Evolutionary conservation across 2,113 vertebrate genomes (phyloP), one percentile per base, ranked within the genome.

Genomic region (Rhinopomastus cyanomelas): DNA sequence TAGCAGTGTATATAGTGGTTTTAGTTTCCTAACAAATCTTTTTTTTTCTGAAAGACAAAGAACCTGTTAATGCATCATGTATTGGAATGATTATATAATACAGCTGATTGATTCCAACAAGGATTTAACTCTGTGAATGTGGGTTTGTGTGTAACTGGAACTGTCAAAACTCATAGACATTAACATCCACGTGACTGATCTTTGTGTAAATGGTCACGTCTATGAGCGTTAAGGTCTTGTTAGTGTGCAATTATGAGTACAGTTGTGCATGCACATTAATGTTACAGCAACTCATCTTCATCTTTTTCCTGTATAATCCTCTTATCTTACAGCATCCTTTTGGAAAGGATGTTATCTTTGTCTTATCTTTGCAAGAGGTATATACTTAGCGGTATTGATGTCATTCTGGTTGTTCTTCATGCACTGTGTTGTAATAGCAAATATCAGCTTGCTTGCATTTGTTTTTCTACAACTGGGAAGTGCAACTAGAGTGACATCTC

Each of bases 151-250:
- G 21, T 93, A 95, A 89, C 59, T 91, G 67, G 57, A 85, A 75
- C 57, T 85, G 61, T 93, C 60, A 14, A 48, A 91, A n/a, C 27
- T 94, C 78, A 90, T 97, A 96, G 96, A 94, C 96, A 96, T 88
- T 96, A 92, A 91, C 23, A 26, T 84, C 67, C 74, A 74, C 61
- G 84, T 89, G 94, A 61, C 85, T 91, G 68, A 92, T 95, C 64
- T 90, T 95, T 76, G 69, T 93, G 22, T 77, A 92, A 95, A 67
- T 79, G 87, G 81, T 92, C 87, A 84, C 56, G 81, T 91, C 60
- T 89, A 75, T 94, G 91, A 95, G 93, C 67, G 95, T 96, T 75
- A 89, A 90, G 73, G 91, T 84, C 85, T 89, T 85, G n/a, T 91
- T 94, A 92, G n/a, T 25, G 16, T 81, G 67, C 49, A 23, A 10